Conservation (phyloP, 2,888 invertebrate species). For the Salticus scenicus region DNA sequence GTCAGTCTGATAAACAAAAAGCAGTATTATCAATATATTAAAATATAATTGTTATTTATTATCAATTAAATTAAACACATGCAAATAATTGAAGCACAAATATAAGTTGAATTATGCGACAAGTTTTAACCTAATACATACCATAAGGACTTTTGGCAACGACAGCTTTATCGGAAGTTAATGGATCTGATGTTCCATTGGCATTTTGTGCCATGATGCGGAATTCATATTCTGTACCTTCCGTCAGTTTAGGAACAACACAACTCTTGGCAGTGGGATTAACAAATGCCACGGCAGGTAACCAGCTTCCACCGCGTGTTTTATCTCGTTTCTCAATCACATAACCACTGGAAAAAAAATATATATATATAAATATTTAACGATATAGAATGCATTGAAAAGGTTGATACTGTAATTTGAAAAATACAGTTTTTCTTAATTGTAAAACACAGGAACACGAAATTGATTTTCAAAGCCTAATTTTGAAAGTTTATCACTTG, state of each 20-base stretch:
- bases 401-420: no score
- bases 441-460: no score
- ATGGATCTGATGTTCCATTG: slow-evolving; percentile 93
- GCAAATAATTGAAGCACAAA: background rate
- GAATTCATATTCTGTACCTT: slow-evolving; percentile 97
- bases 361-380: background rate
- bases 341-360: slow-evolving; percentile 81
- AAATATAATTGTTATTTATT: background rate
- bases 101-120: no score
- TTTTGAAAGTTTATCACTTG: no score
- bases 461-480: no score
- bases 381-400: background rate
- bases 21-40: no score
- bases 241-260: slow-evolving; percentile 79
- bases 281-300: slow-evolving; percentile 93
- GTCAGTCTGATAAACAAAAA: no score
- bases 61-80: no score
- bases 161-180: slow-evolving; percentile 55
- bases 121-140: no score
- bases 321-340: slow-evolving; percentile 96
- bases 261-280: slow-evolving; percentile 76
- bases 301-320: slow-evolving; percentile 96
- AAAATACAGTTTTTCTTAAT: no score
- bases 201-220: slow-evolving; percentile 95
- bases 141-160: slow-evolving; percentile 77